Evolutionary conservation across 2,888 invertebrate species (phyloP).

Genomic region (Platycnemis pennipes): DNA sequence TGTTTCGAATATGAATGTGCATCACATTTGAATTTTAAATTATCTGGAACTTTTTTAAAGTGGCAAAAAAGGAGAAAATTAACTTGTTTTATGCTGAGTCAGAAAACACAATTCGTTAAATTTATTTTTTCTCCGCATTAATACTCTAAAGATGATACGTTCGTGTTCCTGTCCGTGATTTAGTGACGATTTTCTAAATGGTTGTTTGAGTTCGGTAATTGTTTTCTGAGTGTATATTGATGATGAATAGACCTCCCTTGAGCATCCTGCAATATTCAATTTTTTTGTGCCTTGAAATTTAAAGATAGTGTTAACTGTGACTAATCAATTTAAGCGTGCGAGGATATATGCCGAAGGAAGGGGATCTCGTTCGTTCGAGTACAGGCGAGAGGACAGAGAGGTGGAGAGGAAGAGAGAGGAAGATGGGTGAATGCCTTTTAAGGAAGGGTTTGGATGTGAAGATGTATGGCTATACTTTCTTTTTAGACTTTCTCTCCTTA

Average conservation of each 20-base stretch:
- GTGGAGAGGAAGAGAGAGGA: not conserved
- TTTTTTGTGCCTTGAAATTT: not conserved
- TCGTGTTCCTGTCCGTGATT: not conserved
- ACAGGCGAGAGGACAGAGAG: not conserved
- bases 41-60: too few species aligned
- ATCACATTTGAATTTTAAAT: too few species aligned
- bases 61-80: too few species aligned
- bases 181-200: not conserved
- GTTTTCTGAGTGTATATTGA: not conserved
- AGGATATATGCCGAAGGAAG: not conserved
- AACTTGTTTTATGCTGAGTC: not conserved
- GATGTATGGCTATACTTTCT: not conserved
- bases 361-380: not conserved
- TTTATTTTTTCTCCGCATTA: not conserved
- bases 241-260: not conserved
- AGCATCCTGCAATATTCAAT: not conserved
- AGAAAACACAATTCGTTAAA: not conserved
- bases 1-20: too few species aligned
- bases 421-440: not conserved
- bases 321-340: conserved; percentile 31
- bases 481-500: not conserved
- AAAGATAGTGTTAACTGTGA: conserved; percentile 23
- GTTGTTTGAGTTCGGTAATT: conserved; percentile 3
- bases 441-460: not conserved
- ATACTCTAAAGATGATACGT: not conserved